Evolutionary conservation across 2,888 invertebrate species (phyloP).

Genomic region (Deilephila porcellus): DNA sequence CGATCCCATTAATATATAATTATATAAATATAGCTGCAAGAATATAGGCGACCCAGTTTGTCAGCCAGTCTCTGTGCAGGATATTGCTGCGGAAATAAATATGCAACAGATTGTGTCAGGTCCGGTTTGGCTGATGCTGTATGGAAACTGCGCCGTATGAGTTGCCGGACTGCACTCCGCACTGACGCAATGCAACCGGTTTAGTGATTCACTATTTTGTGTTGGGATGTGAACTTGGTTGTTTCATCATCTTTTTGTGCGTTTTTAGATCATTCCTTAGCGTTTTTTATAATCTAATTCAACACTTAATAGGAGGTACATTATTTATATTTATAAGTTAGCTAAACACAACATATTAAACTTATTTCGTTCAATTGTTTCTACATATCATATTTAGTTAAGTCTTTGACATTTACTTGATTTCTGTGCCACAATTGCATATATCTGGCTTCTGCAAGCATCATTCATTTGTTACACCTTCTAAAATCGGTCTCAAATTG

Average conservation of each 20-base stretch:
- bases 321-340: too few relatives aligned
- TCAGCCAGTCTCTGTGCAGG: constrained; percentile 13
- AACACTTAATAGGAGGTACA: too few relatives aligned
- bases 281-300: too few relatives aligned
- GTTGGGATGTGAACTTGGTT: background rate
- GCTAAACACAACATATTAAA: too few relatives aligned
- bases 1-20: background rate
- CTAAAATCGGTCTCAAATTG: too few relatives aligned
- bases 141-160: background rate
- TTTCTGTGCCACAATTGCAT: too few relatives aligned
- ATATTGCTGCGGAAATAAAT: constrained; percentile 8
- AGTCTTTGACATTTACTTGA: too few relatives aligned
- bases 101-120: constrained; percentile 1
- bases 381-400: too few relatives aligned
- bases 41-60: constrained; percentile 1
- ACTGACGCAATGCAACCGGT: constrained; percentile 6
- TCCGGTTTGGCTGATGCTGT: background rate
- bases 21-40: background rate
- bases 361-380: too few relatives aligned
- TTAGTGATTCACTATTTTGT: background rate
- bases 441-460: too few relatives aligned
- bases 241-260: background rate
- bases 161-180: background rate
- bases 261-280: too few relatives aligned
- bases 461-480: too few relatives aligned